Base-by-base conservation (phyloP, 2,888 invertebrate species). In the Pachymerium ferrugineum region DNA sequence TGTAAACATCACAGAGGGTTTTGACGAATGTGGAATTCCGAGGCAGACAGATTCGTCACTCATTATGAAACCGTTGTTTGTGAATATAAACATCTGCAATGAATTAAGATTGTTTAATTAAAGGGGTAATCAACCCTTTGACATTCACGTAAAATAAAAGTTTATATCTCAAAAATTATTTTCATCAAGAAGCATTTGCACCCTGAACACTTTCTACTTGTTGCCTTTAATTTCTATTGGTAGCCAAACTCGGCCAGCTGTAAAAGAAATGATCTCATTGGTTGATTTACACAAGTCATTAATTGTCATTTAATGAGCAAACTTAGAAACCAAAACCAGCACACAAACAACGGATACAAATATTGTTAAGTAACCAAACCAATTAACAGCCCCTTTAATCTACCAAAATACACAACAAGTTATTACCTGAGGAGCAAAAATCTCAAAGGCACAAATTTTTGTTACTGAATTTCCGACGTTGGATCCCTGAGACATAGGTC, bases 41-140 rank as follows among this genome's bases (percentile, higher is more conserved):
- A 95, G 83, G 78, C 95, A 95, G 4, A 94, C 85, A 6, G 91
- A 92, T 81, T 94, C 94, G 80, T 95, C 93, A 0, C 90, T 91
- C 91, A 93, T 93, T 72, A 94, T 84, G 76, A 85, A 86, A 0
- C 90, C 90, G 47, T 77, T 67, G 47, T 76, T 69, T 10, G 77
- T 74, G 16, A 74, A 74, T 12, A 78, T 75, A 75, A 79, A 78
- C 16, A 75, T 62, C 78, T 79, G 73, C 0, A 76, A 74, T 30
- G 25, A 16, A 22, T 5, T 25, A 67, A 4, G 5, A 19, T 28
- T 67, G n/a, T n/a, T n/a, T n/a, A n/a, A n/a, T n/a, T n/a, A n/a
- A n/a, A n/a, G n/a, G n/a, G n/a, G n/a, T n/a, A n/a, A n/a, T n/a
- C n/a, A n/a, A n/a, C n/a, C n/a, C n/a, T n/a, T 54, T 54, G 62